Evolutionary conservation across 2,888 invertebrate species (phyloP).

Genomic region (Eupithecia inturbata): DNA sequence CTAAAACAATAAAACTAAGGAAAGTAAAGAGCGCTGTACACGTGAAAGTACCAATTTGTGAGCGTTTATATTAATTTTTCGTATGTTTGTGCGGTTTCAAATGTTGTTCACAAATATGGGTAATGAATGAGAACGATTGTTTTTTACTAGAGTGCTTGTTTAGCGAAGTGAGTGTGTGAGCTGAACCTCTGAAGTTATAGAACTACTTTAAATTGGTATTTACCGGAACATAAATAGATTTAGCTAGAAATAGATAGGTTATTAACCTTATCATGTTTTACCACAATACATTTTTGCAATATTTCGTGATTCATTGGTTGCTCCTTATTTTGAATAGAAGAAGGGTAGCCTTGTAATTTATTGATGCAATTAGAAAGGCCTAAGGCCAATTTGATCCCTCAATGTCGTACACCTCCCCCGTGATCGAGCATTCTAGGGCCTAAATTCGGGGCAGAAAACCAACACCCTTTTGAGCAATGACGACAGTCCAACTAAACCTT

Average conservation of each 20-base stretch:
- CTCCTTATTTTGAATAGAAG: neutral
- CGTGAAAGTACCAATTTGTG: slow-evolving; percentile 46
- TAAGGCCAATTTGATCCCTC: neutral
- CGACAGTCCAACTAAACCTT: neutral
- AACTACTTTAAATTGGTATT: neutral
- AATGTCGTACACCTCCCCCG: neutral
- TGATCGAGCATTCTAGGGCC: neutral
- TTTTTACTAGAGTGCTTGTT: neutral
- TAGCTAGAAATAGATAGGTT: neutral
- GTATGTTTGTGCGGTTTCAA: slow-evolving; percentile 32
- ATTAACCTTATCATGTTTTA: too few relatives aligned
- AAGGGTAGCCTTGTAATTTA: neutral
- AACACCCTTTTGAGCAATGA: neutral
- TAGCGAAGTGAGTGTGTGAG: neutral
- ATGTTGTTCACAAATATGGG: slow-evolving; percentile 30
- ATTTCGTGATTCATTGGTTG: neutral
- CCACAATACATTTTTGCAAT: neutral
- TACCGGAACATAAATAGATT: neutral
- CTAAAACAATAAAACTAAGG: slow-evolving; percentile 46
- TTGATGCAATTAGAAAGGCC: too few relatives aligned
- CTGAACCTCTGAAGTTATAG: neutral
- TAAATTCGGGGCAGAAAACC: neutral
- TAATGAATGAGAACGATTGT: neutral
- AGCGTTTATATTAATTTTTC: slow-evolving; percentile 39
- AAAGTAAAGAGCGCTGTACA: slow-evolving; percentile 41